A percentile compares a stretch with the other conserved stretches of the same genome.
Evolutionary conservation across 2,888 invertebrate genomes (phyloP).

Genomic region (Synanthedon formicaeformis): DNA sequence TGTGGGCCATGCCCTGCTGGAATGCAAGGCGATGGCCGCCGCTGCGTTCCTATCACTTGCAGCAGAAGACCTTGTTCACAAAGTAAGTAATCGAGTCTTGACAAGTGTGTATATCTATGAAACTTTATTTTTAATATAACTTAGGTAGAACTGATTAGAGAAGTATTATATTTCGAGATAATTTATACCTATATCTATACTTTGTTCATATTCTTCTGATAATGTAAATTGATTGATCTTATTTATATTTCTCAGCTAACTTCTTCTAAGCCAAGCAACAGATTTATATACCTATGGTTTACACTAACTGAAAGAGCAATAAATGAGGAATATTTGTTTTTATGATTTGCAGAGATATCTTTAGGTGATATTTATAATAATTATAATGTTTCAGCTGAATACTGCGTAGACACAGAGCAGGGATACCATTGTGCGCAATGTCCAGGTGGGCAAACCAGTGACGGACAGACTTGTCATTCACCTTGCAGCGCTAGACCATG

Average conservation of each 20-base stretch:
- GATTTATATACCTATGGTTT: too few relatives aligned
- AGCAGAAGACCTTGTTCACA: conserved; percentile 74
- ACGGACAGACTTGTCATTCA: conserved; percentile 81
- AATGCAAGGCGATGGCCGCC: conserved; percentile 74
- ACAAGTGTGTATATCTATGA: too few relatives aligned
- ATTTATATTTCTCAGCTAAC: too few relatives aligned
- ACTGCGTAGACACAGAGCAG: conserved; percentile 75
- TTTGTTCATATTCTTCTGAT: too few relatives aligned
- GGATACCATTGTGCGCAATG: conserved; percentile 83
- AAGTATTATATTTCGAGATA: too few relatives aligned
- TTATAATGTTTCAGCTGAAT: conserved; percentile 61
- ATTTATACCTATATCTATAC: too few relatives aligned
- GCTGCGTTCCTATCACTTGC: conserved; percentile 75
- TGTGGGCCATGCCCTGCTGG: conserved; percentile 90
- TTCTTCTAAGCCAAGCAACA: too few relatives aligned
- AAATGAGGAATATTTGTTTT: too few relatives aligned
- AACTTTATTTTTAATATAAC: background rate
- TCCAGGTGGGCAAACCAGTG: conserved; percentile 79
- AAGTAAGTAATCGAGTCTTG: conserved; percentile 29
- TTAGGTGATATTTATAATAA: too few relatives aligned
- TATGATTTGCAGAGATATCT: too few relatives aligned
- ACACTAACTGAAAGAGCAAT: too few relatives aligned
- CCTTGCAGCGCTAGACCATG: conserved; percentile 75
- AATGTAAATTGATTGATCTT: too few relatives aligned
- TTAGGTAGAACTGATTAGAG: background rate